Base-by-base conservation (phyloP, 2,113 vertebrate genomes). In the Numida meleagris region DNA sequence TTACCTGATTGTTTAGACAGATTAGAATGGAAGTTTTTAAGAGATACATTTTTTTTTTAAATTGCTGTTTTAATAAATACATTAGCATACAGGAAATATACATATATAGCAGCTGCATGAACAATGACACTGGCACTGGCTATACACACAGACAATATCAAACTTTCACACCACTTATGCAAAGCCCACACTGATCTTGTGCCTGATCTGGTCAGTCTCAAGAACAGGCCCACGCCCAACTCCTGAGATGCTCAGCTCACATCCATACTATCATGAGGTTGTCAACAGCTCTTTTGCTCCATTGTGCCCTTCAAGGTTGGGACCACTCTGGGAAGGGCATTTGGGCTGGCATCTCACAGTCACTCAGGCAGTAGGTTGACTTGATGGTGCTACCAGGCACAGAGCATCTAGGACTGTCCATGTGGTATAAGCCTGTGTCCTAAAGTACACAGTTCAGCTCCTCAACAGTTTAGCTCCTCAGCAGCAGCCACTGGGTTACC, bases 261-360 rank as follows among this genome's bases (percentile, higher is more conserved):
- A 53, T 19, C 16, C 66, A 1, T 8, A 34, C 24, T 92, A 46
- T 46, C 18, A 58, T 63, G 40, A 23, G 15, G 25, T 36, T 88
- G 40, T 55, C n/a, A 50, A 23, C 24, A 57, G 17, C 21, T 80
- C 36, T 55, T 23, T 31, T 61, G 43, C 9, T 34, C 5, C 7
- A 25, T 33, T 4, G 14, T 73, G 50, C 8, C 72, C 8, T 23
- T 36, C 1, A 1, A 14, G 8, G 3, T 19, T 83, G 31, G 1
- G 9, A 10, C 3, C 8, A 62, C 20, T 70, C 42, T 45, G 27
- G 20, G 27, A n/a, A 53, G 45, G 5, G 43, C 1, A 1, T 81
- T 66, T 43, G 27, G 12, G 27, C 31, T 70, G 29, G 16, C 62
- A 25, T 19, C 19, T 83, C 55, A 50, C 62, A 33, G 23, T 16